These are phyloP conservation scores for Pelmatolapia mariae DNA, from an alignment of 2,113 vertebrate species.

Conservation along the genomic window DNA sequence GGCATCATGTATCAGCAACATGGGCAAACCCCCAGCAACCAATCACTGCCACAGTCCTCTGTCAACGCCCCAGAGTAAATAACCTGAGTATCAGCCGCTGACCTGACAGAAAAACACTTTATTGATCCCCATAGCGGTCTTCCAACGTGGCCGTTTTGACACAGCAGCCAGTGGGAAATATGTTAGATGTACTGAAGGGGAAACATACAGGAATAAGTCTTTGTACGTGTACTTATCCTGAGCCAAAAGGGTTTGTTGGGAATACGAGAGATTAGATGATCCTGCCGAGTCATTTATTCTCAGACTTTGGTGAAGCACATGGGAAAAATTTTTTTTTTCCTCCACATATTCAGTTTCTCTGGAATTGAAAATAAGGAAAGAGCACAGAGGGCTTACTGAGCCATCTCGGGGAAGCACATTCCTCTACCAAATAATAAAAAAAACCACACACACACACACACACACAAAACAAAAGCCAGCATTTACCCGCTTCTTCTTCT, in stretches of 20 bases:
- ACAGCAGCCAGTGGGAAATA: constrained; percentile 20
- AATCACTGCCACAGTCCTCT: not conserved
- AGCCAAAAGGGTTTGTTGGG: not conserved
- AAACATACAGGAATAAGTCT: not conserved
- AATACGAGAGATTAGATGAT: constrained; percentile 27
- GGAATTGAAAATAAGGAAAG: not conserved
- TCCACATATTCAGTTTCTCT: constrained; percentile 4
- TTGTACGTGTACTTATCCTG: not conserved
- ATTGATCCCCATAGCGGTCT: constrained; percentile 64
- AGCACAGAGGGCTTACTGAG: not conserved
- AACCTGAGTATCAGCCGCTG: constrained; percentile 59
- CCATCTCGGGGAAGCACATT: not conserved
- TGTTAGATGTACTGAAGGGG: not conserved
- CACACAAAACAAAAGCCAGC: not conserved
- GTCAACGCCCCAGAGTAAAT: constrained; percentile 46
- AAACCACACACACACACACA: not conserved
- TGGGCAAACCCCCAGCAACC: not conserved
- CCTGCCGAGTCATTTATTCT: constrained; percentile 34
- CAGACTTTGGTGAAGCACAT: not conserved
- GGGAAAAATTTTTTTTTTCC: not conserved
- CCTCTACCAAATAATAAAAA: not conserved
- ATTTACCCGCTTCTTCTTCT: not conserved
- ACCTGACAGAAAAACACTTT: constrained; percentile 64
- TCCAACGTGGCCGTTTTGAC: constrained; percentile 17
- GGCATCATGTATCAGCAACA: constrained; percentile 18